Conservation (phyloP, 2,888 invertebrate species). For the Pristionchus maxplancki region DNA sequence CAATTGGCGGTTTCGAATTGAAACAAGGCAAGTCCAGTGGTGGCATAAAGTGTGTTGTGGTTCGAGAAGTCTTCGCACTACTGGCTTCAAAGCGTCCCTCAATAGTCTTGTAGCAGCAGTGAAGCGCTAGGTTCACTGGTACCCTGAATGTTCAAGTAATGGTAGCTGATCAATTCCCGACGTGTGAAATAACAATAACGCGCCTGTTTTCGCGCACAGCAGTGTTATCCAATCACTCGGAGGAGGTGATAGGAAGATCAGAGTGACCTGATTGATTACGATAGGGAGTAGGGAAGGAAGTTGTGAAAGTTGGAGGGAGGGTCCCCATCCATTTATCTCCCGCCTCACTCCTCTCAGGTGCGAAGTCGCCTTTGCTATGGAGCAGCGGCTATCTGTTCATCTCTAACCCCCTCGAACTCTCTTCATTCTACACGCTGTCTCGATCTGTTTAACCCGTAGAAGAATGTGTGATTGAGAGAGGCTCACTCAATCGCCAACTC, state of each 20-base stretch:
- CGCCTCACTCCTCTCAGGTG: slow-evolving; percentile 52
- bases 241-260: slow-evolving; percentile 7
- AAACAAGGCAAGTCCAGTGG: too few species aligned
- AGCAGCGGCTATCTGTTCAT: slow-evolving; percentile 49
- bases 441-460: too few species aligned
- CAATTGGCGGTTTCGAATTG: neutral
- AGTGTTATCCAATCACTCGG: neutral
- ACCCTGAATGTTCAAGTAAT: too few species aligned
- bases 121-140: too few species aligned
- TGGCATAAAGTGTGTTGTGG: too few species aligned
- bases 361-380: slow-evolving; percentile 50
- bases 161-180: neutral
- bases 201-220: neutral
- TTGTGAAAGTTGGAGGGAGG: neutral
- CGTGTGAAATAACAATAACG: neutral
- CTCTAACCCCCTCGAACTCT: slow-evolving; percentile 45
- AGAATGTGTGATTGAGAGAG: too few species aligned
- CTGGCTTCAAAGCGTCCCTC: too few species aligned
- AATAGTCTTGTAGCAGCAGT: too few species aligned
- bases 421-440: neutral
- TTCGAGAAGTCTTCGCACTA: too few species aligned
- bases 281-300: neutral
- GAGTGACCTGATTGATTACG: slow-evolving; percentile 1
- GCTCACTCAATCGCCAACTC: too few species aligned
- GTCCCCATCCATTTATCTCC: slow-evolving; percentile 36